Evolutionary conservation across 2,888 invertebrate genomes (phyloP), one percentile per base, ranked within the genome.

Genomic region (Drosophila hawaiiensis): DNA sequence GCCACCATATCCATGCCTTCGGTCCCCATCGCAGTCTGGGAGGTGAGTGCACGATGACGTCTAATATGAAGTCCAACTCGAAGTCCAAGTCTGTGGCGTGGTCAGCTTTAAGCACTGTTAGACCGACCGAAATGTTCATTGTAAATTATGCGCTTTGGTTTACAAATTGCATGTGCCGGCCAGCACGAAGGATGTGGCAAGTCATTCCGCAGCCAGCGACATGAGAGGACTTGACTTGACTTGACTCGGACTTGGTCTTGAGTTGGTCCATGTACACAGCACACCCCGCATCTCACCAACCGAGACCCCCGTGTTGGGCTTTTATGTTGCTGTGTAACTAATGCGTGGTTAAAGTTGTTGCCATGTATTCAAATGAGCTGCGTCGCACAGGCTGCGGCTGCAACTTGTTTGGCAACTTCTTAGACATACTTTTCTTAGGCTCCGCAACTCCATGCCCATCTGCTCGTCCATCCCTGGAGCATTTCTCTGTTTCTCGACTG

Each of bases 261-360:
- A 62, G 50, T 54, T 49, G 29, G 50, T 55, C 47, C 39, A 31
- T 37, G 6, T 6, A 25, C 28, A 47, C 31, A 41, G 14, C 47
- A 14, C 39, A 50, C 19, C 19, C n/a, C 19, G 6, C 31, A 4
- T 4, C 7, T 22, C 47, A 25, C 22, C n/a, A 5, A 19, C 49
- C 29, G 3, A 22, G 4, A 12, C 16, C 28, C 5, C 67, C 52
- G 47, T 70, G 65, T 65, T 62, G 56, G 69, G 64, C 60, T 73
- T 78, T 73, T 78, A 68, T 80, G 83, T 80, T 80, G 76, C 80
- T 80, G 77, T 83, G 78, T 82, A 83, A 84, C 86, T 85, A 85
- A 85, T 90, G 90, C 85, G 88, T 90, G 85, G 85, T 85, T 80
- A 85, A 85, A 89, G 88, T 84, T 85, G 85, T 85, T 89, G 89